These are phyloP conservation scores for Suillia variegata DNA, from an alignment of 2,888 invertebrate genomes.

Conservation along the genomic window DNA sequence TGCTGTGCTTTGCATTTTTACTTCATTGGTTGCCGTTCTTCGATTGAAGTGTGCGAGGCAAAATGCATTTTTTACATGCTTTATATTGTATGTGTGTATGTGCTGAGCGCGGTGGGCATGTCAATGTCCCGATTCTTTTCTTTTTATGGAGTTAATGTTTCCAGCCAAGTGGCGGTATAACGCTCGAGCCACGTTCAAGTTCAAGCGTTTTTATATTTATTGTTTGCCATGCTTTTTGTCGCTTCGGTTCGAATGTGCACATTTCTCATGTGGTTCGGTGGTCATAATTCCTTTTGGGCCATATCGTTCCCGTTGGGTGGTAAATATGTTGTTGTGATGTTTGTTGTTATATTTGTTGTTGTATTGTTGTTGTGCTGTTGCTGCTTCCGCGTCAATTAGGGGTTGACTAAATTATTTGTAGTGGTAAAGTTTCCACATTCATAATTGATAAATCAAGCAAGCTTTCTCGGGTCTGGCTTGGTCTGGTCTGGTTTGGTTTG, in stretches of 20 bases:
- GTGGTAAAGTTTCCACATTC: neutral
- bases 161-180: neutral
- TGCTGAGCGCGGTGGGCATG: neutral
- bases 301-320: neutral
- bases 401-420: neutral
- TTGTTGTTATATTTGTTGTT: neutral
- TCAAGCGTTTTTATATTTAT: neutral
- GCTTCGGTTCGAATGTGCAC: neutral
- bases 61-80: slow-evolving; percentile 1
- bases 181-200: neutral
- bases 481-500: neutral
- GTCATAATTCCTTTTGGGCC: neutral
- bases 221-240: neutral
- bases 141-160: neutral
- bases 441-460: slow-evolving; percentile 4
- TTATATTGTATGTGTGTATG: too few species aligned
- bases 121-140: neutral
- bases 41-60: neutral
- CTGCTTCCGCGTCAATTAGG: neutral
- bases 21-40: neutral
- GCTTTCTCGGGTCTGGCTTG: too few species aligned
- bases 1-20: neutral
- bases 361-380: neutral
- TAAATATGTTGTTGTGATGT: neutral
- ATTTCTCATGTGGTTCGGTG: neutral